These are phyloP conservation scores for Vireo altiloquus DNA, from an alignment of 2,113 vertebrate genomes.

Conservation along the genomic window DNA sequence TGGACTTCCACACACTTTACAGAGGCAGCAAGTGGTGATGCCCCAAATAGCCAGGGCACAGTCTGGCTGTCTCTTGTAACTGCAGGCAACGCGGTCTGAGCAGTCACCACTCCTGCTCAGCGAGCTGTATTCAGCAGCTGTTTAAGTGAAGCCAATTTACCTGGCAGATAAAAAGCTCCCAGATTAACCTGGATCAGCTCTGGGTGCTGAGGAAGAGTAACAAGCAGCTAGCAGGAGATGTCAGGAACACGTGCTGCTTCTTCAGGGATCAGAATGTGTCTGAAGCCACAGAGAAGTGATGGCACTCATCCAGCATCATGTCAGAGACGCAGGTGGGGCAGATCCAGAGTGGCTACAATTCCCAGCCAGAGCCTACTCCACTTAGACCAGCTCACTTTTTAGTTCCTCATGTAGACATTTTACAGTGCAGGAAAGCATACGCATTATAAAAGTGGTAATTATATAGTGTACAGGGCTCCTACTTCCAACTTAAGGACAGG, in stretches of 20 bases:
- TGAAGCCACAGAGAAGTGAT: background rate
- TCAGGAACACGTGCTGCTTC: background rate
- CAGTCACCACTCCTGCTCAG: background rate
- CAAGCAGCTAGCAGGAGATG: background rate
- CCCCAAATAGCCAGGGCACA: background rate
- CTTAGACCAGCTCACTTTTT: background rate
- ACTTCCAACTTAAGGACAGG: background rate
- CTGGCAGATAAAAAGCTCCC: background rate
- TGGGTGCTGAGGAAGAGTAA: background rate
- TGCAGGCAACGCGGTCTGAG: background rate
- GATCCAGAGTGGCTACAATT: background rate
- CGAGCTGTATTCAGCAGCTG: background rate
- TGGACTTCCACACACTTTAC: background rate
- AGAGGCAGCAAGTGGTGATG: background rate
- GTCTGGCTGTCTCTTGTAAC: background rate
- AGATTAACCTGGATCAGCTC: conserved; percentile 21
- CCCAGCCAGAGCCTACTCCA: background rate
- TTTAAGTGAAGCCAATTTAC: background rate
- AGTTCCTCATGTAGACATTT: background rate
- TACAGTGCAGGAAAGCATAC: background rate
- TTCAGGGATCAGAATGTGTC: accelerated
- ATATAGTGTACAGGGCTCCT: background rate
- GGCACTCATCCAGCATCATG: background rate
- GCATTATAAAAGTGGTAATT: background rate
- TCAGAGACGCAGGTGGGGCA: background rate